Evolutionary conservation across 2,797 vertebrate species (phyloP), one percentile per base, ranked within the genome.

Genomic region (Alca torda): DNA sequence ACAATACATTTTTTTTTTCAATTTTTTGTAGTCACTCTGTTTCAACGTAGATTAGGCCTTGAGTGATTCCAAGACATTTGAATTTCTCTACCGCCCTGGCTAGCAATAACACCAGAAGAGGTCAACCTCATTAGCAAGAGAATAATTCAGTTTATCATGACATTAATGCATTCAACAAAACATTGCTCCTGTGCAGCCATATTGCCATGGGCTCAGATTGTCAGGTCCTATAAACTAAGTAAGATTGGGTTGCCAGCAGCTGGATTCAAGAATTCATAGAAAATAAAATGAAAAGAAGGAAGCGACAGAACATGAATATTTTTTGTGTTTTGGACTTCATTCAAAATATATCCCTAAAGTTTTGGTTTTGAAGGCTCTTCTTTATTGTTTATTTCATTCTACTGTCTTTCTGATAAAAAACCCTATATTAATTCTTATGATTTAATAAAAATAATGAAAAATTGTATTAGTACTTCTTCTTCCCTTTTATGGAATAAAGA

Each of bases 91-190:
- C 51, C 95, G 21, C 45, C 30, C 45, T 82, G 30, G 10, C 48
- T 74, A 80, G 21, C n/a, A 64, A 46, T 85, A 85, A 82, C 60
- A 95, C 83, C 68, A 85, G 64, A 65, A 87, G 70, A 92, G 72
- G 64, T 87, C 81, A 91, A 37, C 61, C 82, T 91, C 46, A 81
- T 95, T 84, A 95, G 11, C 17, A 80, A 63, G 28, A 90, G 28
- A 78, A 48, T 83, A 81, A 92, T 87, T 91, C 75, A 89, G 77
- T 51, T 94, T 91, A 91, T 74, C 48, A 26, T 76, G 84, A 94
- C 86, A 83, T 41, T 90, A 96, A 93, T 84, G 45, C 26, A 91
- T 96, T 90, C 84, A 93, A 70, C 4, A 83, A 79, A 96, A 21
- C 33, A 85, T 82, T 92, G 83, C 74, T 94, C 69, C 72, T 85